These are phyloP conservation scores for Myiozetetes cayanensis DNA, from an alignment of 2,113 vertebrate species.

Conservation along the genomic window DNA sequence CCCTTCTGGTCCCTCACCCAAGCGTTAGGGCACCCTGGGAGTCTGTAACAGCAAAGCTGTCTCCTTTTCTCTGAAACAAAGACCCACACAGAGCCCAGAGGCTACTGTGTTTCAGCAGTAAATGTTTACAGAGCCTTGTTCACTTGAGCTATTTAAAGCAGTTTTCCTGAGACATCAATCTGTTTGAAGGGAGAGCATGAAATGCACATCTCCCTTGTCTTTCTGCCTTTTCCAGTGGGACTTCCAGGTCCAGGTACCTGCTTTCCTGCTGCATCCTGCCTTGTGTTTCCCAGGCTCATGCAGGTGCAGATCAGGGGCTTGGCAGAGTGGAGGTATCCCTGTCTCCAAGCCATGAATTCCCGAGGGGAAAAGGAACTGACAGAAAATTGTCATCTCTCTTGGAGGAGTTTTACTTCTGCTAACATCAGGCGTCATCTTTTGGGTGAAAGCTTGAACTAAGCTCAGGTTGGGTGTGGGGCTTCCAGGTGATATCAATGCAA, in stretches of 20 bases:
- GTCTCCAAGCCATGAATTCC: rapidly evolving
- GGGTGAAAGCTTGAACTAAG: not conserved
- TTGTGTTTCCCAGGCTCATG: not conserved
- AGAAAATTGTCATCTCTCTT: not conserved
- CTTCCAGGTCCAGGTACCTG: not conserved
- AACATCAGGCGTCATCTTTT: not conserved
- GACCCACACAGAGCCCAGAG: not conserved
- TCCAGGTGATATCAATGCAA: not conserved
- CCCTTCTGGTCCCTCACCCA: not conserved
- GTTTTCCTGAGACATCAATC: not conserved
- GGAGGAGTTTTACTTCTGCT: not conserved
- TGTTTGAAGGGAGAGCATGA: not conserved
- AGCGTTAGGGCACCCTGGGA: not conserved
- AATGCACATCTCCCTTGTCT: not conserved
- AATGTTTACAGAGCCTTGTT: not conserved
- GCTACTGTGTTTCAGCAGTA: not conserved
- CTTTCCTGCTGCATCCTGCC: not conserved
- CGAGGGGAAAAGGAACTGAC: too few species aligned
- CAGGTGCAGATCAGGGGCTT: not conserved
- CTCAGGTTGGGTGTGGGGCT: not conserved
- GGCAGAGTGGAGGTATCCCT: rapidly evolving
- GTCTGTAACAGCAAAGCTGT: not conserved
- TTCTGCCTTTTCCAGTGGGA: not conserved
- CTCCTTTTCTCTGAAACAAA: not conserved
- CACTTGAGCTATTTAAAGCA: not conserved